These are phyloP conservation scores for Troilus luridus DNA, from an alignment of 2,888 invertebrate species.

Conservation along the genomic window DNA sequence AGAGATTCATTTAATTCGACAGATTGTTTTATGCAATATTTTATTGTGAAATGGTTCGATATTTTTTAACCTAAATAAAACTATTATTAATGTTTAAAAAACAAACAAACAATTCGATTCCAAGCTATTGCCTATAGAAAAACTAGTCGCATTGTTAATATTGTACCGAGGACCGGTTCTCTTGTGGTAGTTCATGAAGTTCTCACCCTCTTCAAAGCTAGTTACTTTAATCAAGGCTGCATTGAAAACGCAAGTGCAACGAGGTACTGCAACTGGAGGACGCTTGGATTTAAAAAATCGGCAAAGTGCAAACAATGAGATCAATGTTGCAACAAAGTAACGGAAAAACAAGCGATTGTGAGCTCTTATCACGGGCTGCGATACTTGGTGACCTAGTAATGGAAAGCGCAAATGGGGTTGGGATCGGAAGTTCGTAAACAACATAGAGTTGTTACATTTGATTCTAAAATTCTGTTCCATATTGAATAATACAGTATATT, in stretches of 20 bases:
- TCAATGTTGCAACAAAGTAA: neutral
- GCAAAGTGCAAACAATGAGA: neutral
- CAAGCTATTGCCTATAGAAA: neutral
- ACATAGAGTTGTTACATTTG: no score
- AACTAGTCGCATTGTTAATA: conserved; percentile 4
- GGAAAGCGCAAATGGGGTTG: neutral
- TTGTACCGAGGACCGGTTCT: neutral
- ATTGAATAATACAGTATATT: no score
- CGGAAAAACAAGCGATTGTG: neutral
- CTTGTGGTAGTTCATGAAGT: neutral
- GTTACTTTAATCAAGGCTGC: neutral
- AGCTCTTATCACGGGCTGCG: neutral
- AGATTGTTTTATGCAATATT: no score
- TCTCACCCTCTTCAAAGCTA: neutral
- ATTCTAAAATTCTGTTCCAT: no score
- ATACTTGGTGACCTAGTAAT: neutral
- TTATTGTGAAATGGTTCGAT: no score
- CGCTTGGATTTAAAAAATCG: neutral
- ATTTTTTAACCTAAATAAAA: neutral
- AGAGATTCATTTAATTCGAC: no score
- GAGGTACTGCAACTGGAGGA: neutral
- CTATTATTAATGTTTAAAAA: neutral
- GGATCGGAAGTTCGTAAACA: neutral
- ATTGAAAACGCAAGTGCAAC: neutral
- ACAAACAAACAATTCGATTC: neutral